Base-by-base conservation (phyloP, 2,113 vertebrate genomes). In the Platycercus adscitus region DNA sequence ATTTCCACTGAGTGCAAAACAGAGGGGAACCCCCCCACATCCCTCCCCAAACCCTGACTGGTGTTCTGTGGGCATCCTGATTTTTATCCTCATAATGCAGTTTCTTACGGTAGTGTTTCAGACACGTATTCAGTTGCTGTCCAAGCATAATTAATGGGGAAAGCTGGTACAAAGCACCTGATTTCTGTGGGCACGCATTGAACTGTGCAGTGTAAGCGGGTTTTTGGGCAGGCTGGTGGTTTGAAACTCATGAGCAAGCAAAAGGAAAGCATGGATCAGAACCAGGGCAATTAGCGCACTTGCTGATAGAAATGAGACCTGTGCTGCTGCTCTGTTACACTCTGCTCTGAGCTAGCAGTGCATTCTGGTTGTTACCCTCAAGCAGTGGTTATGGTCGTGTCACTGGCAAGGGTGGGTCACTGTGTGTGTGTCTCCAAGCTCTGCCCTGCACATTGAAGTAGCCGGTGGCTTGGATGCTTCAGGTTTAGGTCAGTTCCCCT, bases 401-500 rank as follows among this genome's bases (percentile, higher is more conserved):
- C 56, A 7, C 33, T 35, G 56, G 21, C 56, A 35, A 58, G 33
- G 21, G 56, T 58, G 52, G 50, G 16, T 53, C 50, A 6, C 50
- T 50, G 49, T 28, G 31, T 46, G 11, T 21, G 4, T 9, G 20
- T 43, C 52, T 43, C 52, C 21, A 3, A 4, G 23, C 49, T 44
- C 63, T 26, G 55, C 86, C 41, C 64, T 55, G 73, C 78, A 33
- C 2, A 7, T 0, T 1, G 13, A 6, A 19, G 33, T 43, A 33
- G 16, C 6, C 4, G 31, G 17, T 5, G 29, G 4, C 8, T 13
- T 5, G 3, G 13, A 23, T 8, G 39, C 33, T 37, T 17, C 4
- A 0, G n/a, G 7, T 5, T n/a, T 4, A 15, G 23, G 6, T 29
- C 31, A 0, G 0, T 33, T 64, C 44, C 35, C 71, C 25, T 4